A percentile compares a stretch with the other conserved stretches of the same genome.
These are phyloP conservation scores for Caenorhabditis sp. DNA, from an alignment of 2,888 invertebrate species.

Conservation along the genomic window DNA sequence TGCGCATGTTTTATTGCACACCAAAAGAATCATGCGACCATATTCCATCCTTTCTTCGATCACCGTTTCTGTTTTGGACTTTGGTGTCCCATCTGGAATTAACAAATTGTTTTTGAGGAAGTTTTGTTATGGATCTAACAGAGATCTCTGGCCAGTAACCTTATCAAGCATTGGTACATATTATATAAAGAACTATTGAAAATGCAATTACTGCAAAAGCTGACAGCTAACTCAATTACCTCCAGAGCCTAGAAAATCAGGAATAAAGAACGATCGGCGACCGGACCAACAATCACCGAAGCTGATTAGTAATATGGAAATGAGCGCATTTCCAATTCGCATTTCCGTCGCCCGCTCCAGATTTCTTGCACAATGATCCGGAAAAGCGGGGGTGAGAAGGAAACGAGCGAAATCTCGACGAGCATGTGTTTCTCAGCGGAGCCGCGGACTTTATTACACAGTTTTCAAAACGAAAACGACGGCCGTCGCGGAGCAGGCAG, in stretches of 20 bases:
- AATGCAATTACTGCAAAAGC: no score
- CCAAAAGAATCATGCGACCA: conserved; percentile 58
- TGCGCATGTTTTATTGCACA: conserved; percentile 52
- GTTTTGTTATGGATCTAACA: no score
- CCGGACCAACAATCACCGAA: conserved; percentile 8
- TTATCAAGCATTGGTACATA: no score
- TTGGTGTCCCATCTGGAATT: conserved; percentile 33
- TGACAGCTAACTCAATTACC: no score
- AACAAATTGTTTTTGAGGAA: background rate
- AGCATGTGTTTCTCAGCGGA: conserved; percentile 53
- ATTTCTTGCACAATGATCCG: conserved; percentile 15
- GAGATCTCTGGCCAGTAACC: no score
- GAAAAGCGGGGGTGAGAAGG: conserved; percentile 17
- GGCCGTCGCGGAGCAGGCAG: background rate
- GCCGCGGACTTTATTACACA: conserved; percentile 40
- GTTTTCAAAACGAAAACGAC: conserved; percentile 33
- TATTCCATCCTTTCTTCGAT: conserved; percentile 58
- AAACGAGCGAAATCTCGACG: background rate
- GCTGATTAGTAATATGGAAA: conserved; percentile 10
- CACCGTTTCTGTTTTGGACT: conserved; percentile 46
- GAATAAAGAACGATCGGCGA: conserved; percentile 34
- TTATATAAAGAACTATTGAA: no score
- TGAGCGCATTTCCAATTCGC: conserved; percentile 12
- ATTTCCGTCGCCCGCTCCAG: conserved; percentile 16
- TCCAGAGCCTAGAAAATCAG: conserved; percentile 36